Base-by-base conservation (phyloP, 2,113 vertebrate species). In the Oriolus oriolus region DNA sequence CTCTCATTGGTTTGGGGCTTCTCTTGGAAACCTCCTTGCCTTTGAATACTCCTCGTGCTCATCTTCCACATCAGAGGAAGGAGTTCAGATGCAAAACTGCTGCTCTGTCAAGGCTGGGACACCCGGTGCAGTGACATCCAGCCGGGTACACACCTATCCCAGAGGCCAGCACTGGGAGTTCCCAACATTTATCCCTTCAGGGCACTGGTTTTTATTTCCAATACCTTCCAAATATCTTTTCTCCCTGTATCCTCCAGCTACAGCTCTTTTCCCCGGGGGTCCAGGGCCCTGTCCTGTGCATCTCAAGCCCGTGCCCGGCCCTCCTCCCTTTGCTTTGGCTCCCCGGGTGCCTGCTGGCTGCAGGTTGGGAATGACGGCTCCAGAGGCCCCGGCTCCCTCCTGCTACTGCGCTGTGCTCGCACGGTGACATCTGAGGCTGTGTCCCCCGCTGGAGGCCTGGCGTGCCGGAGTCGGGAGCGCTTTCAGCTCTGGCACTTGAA, bases 401-500 rank as follows among this genome's bases (percentile, higher is more conserved):
- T 59, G 88, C 37, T 84, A 44, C 57, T 5, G 1, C 6, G 3
- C 93, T 60, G 76, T 2, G 50, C 81, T 66, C 13, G 1, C 81
- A 63, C 16, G 28, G 90, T 82, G 96, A 95, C 96, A 91, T 93
- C 96, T 91, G 93, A 93, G 7, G 94, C 39, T 71, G 35, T 66
- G 26, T 6, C 56, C 92, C 84, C 90, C 10, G 85, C 82, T 74
- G 91, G 96, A 82, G 95, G 80, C 90, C 86, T 22, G 86, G 54
- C 68, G 42, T 79, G 83, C 90, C 10, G 73, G 68, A 89, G 84
- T 26, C 63, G 6, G 92, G 79, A 91, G 75, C 1, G 21, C 95
- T 96, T 95, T 91, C 92, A 97, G 96, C 93, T 96, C 93, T 24
- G 4, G 13, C 93, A 89, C 84, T 87, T 97, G 89, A 89, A 76